Percentiles rank a stretch among this genome's conserved stretches.
phyloP scores from a whole-genome alignment of 2,113 vertebrate genomes.

The Baryphthengus martii region DNA sequence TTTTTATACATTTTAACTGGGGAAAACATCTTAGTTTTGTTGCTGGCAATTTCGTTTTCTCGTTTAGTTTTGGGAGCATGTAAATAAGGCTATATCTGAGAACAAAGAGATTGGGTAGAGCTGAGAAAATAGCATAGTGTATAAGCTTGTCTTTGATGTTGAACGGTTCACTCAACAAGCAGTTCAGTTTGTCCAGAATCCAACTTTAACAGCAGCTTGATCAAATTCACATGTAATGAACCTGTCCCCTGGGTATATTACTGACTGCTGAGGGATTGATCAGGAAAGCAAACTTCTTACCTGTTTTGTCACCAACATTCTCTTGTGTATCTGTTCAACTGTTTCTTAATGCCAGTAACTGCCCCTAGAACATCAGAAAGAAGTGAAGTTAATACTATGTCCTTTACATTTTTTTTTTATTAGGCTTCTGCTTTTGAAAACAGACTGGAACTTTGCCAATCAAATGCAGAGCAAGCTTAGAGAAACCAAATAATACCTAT shows the following conservation, averaged over 20 bases:
- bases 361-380: not conserved
- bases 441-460: constrained; percentile 16
- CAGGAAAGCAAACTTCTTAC: not conserved
- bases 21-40: not conserved
- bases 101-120: not conserved
- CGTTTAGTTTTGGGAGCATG: not conserved
- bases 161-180: not conserved
- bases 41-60: not conserved
- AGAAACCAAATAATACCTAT: not conserved
- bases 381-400: not conserved
- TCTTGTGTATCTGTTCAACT: not conserved
- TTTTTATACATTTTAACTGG: not conserved
- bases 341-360: not conserved
- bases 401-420: not conserved
- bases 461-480: not conserved
- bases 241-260: not conserved
- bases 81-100: not conserved
- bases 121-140: not conserved
- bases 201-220: constrained; percentile 26
- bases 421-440: constrained; percentile 10
- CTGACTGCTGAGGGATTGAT: not conserved
- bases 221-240: not conserved
- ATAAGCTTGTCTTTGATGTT: constrained; percentile 11
- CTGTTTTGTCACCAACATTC: not conserved
- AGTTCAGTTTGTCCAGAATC: not conserved